These are phyloP conservation scores for Scaptomyza polygonia DNA, from an alignment of 2,888 invertebrate species.

Conservation along the genomic window DNA sequence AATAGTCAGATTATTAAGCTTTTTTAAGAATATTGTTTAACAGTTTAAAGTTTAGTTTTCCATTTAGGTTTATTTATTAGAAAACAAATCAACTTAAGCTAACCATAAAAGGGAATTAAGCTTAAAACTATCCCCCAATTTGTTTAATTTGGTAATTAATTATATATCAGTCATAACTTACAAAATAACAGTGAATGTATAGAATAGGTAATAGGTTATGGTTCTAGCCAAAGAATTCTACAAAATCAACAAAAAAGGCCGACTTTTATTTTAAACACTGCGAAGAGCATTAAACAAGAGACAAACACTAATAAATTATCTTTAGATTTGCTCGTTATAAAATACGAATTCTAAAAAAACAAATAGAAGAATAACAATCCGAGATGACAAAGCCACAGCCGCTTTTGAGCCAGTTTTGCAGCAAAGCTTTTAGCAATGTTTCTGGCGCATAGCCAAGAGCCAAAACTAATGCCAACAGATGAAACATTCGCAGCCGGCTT, in stretches of 20 bases:
- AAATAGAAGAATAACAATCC: not conserved
- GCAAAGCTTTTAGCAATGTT: conserved; percentile 34
- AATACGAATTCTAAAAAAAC: conserved; percentile 44
- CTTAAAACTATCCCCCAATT: not conserved
- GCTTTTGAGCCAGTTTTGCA: conserved; percentile 33
- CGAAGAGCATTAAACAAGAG: conserved; percentile 13
- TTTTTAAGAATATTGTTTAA: too few relatives aligned
- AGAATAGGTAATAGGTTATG: not conserved
- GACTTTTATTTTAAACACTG: not conserved
- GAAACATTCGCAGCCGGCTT: conserved; percentile 58
- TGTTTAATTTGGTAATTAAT: not conserved
- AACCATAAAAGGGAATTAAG: not conserved
- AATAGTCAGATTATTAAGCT: too few relatives aligned
- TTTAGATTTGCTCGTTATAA: conserved; percentile 46
- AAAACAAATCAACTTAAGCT: too few relatives aligned
- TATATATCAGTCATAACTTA: not conserved
- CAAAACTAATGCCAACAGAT: conserved; percentile 37
- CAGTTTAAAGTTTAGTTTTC: not conserved
- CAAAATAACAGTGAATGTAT: not conserved
- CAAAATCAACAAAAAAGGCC: too few relatives aligned
- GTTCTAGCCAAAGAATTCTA: not conserved
- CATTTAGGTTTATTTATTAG: too few relatives aligned
- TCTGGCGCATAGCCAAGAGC: conserved; percentile 68
- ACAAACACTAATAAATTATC: conserved; percentile 28
- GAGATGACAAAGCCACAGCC: conserved; percentile 24